Evolutionary conservation across 2,888 invertebrate genomes (phyloP), one percentile per base, ranked within the genome.

Genomic region (Drosophila neonasuta): DNA sequence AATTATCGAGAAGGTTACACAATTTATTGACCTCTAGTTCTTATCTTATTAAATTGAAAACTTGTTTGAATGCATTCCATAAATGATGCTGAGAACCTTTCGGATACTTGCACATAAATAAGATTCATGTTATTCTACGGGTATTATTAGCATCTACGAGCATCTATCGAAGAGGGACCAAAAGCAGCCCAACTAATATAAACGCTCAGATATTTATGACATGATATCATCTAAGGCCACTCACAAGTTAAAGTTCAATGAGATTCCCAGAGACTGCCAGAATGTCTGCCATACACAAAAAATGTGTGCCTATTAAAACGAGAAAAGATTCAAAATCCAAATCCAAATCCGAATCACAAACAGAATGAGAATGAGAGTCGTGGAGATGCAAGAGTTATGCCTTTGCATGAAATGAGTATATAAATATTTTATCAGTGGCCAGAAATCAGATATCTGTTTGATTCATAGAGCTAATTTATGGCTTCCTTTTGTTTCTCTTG

Each of bases 401-500:
- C 71, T 24, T 58, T 52, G 69, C 76, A 66, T 74, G 74, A 84
- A 80, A 87, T 86, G 86, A 82, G 85, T 71, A 80, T 83, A 83
- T 87, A 87, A 80, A 81, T 88, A 82, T 88, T 86, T 89, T 89
- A 89, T 89, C 89, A 83, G 71, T 77, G 68, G 51, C 74, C 79
- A 85, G 89, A 89, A 89, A 89, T 89, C 89, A 89, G 89, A 89
- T 89, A 89, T 88, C 81, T 66, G 66, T 79, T 88, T 86, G 87
- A 89, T 89, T 89, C 89, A 89, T 89, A 89, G 89, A 88, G 81
- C 81, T 88, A 87, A 89, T 89, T 89, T 89, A 89, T 89, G 79
- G 89, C 88, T 89, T 89, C 89, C 89, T 89, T 72, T 89, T 82
- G 82, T 76, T 65, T 76, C 63, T 64, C 49, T 36, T 56, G 20